These are phyloP conservation scores for Podocnemis expansa DNA, from an alignment of 2,113 vertebrate species.

Conservation along the genomic window DNA sequence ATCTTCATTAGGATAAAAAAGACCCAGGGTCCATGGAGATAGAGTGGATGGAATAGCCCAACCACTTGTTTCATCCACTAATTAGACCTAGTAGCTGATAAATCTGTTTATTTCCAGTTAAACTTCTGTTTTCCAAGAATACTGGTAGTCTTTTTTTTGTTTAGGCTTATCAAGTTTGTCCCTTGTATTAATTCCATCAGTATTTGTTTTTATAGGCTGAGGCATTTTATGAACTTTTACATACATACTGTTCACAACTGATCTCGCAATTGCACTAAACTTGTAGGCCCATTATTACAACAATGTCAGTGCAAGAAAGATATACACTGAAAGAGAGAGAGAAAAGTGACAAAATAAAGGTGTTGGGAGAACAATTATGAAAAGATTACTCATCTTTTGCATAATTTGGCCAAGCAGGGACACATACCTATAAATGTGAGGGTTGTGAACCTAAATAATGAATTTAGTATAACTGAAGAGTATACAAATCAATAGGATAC, in stretches of 20 bases:
- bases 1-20: not conserved
- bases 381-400: not conserved
- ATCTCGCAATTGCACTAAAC: not conserved
- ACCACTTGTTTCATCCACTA: not conserved
- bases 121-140: not conserved
- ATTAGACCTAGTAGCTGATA: not conserved
- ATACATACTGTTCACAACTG: not conserved
- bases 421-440: not conserved
- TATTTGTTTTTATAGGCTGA: not conserved
- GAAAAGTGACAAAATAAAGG: not conserved
- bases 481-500: not conserved
- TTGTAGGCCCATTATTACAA: not conserved
- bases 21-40: not conserved
- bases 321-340: not conserved
- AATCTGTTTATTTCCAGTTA: not conserved
- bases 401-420: not conserved
- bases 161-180: not conserved
- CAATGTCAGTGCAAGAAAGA: not conserved
- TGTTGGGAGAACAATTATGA: not conserved
- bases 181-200: not conserved
- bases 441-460: not conserved
- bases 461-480: not conserved
- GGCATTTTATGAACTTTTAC: not conserved
- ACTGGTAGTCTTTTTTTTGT: not conserved
- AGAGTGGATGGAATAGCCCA: not conserved